phyloP scores from a whole-genome alignment of 2,113 vertebrate species.

The Ophiodon elongatus region DNA sequence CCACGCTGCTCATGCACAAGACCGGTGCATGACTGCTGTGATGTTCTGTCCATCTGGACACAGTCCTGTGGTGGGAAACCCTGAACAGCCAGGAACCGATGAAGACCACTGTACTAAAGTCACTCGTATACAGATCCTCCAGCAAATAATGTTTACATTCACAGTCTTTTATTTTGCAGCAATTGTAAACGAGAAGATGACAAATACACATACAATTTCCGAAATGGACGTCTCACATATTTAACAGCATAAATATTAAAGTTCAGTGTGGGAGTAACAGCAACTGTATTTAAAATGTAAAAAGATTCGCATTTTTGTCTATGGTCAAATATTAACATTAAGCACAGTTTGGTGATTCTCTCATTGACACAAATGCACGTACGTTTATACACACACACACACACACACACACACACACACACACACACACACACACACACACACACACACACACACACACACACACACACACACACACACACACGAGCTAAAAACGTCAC shows the following conservation, averaged over 20 bases:
- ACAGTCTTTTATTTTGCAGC: constrained; percentile 66
- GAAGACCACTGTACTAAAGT: not conserved
- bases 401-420: not conserved
- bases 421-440: not conserved
- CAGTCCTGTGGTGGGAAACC: not conserved
- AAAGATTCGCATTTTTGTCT: not conserved
- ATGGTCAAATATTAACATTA: constrained; percentile 2
- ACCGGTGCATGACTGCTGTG: not conserved
- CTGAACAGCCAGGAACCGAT: not conserved
- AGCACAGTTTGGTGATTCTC: not conserved
- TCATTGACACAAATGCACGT: not conserved
- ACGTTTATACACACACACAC: not conserved
- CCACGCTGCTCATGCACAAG: constrained; percentile 44
- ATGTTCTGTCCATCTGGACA: not conserved
- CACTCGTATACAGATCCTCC: not conserved
- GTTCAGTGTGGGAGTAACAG: not conserved
- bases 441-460: not conserved
- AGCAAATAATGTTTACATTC: constrained; percentile 24
- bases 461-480: not conserved
- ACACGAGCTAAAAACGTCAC: constrained; percentile 6
- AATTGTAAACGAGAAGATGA: constrained; percentile 50
- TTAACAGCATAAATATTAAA: constrained; percentile 39
- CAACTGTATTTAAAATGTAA: not conserved
- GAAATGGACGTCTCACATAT: not conserved
- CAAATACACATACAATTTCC: constrained; percentile 33